These are phyloP conservation scores for Trichopoda pennipes DNA, from an alignment of 2,888 invertebrate genomes.

Conservation along the genomic window DNA sequence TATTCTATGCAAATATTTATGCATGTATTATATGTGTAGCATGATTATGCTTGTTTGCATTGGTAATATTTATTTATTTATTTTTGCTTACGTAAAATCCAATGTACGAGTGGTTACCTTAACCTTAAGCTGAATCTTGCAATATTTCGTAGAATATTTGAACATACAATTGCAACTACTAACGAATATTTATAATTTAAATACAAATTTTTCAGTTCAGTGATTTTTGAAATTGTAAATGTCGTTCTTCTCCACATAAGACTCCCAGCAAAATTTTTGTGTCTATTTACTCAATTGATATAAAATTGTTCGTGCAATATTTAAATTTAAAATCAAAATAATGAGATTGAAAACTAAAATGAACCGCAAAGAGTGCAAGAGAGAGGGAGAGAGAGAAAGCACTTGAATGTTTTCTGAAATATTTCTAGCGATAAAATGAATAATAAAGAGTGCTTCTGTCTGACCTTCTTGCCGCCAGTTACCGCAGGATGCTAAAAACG, in stretches of 20 bases:
- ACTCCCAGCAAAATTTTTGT: slow-evolving; percentile 18
- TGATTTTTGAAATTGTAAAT: slow-evolving; percentile 30
- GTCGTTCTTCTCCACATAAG: neutral
- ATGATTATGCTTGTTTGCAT: neutral
- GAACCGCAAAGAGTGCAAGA: too few relatives aligned
- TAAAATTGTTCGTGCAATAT: too few relatives aligned
- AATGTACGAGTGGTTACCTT: neutral
- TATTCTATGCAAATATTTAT: too few relatives aligned
- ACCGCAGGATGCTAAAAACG: too few relatives aligned
- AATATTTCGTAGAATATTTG: neutral
- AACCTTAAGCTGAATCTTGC: slow-evolving; percentile 28
- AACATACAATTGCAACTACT: neutral
- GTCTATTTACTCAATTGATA: too few relatives aligned
- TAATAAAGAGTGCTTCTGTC: too few relatives aligned
- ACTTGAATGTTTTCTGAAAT: too few relatives aligned
- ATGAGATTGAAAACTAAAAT: too few relatives aligned
- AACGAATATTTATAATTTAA: slow-evolving; percentile 14
- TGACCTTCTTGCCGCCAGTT: too few relatives aligned
- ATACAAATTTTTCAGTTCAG: slow-evolving; percentile 53
- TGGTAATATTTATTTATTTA: slow-evolving; percentile 5
- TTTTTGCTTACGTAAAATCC: slow-evolving; percentile 25
- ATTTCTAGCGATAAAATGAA: too few relatives aligned
- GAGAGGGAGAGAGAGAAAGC: too few relatives aligned
- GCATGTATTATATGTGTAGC: neutral
- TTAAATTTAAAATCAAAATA: too few relatives aligned